Evolutionary conservation across 1,140 invertebrate species (phyloP), one percentile per base, ranked within the genome.

Genomic region (Rhyacophila brunnea): DNA sequence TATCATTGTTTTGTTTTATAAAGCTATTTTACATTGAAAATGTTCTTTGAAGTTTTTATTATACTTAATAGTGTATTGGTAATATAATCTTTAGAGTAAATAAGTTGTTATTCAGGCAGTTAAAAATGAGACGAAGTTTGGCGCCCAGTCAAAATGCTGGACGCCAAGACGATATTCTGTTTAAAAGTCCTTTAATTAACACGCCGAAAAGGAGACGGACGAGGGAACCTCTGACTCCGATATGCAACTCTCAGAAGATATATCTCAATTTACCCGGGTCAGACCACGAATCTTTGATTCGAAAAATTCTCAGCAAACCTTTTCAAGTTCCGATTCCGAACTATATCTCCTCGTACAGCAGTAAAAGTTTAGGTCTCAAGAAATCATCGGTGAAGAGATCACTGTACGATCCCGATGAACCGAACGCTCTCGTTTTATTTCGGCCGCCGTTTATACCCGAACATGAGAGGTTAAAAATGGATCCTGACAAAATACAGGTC

Each of bases 261-360:
- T 20, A 17, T 15, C 20, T 51, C 32, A 65, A 66, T 48, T 38
- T 78, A 14, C 70, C 76, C 58, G 47, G 67, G 6, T 81, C 79
- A 7, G 81, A 83, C 48, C 81, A 84, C 67, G 82, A 83, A 59
- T 69, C 69, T 48, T 67, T 91, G 11, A 95, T 98, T 56, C 84
- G 84, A 57, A 87, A 88, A 66, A 85, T 96, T 60, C 70, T 98
- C 1, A 87, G 83, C n/a, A 90, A 89, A 69, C 93, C 95, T 5
- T 99, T 99, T 70, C 92, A 93, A 80, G 90, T 98, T 44, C 96
- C 97, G 4, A 91, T 98, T 59, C 86, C 89, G 11, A 95, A 96
- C 68, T 99, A 98, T 78, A 80, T 87, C 36, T 80, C 84, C 0
- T 86, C 85, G 28, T 86, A 84, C 68, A 83, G 88, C 69, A 83